phyloP scores from a whole-genome alignment of 2,113 vertebrate species.

The Hyperoodon ampullatus region DNA sequence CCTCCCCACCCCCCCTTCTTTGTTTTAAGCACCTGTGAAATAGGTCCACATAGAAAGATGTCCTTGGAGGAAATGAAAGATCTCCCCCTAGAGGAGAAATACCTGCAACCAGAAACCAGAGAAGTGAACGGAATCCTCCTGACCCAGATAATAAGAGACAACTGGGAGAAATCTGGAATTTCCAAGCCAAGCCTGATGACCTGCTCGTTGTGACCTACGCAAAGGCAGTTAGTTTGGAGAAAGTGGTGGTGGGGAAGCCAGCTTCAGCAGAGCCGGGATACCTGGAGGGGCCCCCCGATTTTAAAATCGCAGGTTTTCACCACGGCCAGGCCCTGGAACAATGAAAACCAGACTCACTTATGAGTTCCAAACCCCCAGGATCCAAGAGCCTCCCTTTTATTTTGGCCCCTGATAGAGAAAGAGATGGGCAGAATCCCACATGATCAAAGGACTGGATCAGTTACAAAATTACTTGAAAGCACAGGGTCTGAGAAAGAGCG shows the following conservation, averaged over 20 bases:
- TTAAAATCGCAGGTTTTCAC: not conserved
- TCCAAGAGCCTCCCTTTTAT: not conserved
- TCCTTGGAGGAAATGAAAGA: conserved; percentile 74
- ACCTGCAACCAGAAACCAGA: not conserved
- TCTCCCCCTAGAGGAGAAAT: not conserved
- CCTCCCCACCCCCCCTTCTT: not conserved
- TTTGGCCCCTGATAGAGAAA: not conserved
- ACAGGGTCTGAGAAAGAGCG: not conserved
- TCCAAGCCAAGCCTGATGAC: conserved; percentile 85
- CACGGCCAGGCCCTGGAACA: not conserved
- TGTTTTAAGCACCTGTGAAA: not conserved
- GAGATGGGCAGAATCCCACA: not conserved
- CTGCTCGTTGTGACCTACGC: conserved; percentile 83
- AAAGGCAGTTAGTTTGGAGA: conserved; percentile 83
- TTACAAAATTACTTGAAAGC: not conserved
- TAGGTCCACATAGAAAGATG: not conserved
- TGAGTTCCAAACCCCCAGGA: not conserved
- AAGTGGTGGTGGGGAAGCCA: not conserved
- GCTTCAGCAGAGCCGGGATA: too few species aligned
- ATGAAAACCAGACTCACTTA: not conserved
- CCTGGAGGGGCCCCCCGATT: not conserved
- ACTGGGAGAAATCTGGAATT: conserved; percentile 79
- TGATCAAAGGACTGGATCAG: not conserved
- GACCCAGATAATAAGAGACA: not conserved
- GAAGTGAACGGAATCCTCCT: conserved; percentile 77